These are phyloP conservation scores for Plagodis dolabraria DNA, from an alignment of 2,888 invertebrate species.

Conservation along the genomic window DNA sequence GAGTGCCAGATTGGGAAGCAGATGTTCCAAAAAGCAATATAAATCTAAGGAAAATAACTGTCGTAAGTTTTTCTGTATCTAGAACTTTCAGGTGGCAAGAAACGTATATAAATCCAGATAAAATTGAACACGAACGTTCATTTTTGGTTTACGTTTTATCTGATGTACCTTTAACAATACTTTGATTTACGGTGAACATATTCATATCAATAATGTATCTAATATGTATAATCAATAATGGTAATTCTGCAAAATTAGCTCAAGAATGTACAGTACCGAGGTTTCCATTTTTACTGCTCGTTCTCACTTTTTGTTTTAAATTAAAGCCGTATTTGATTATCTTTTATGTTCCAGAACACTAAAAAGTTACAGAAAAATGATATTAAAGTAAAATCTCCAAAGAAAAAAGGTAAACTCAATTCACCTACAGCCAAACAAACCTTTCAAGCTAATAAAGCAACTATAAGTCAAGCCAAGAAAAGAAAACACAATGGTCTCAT, in stretches of 20 bases:
- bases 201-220: too few species aligned
- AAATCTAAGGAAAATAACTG: constrained; percentile 24
- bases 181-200: too few species aligned
- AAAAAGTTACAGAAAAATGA: constrained; percentile 18
- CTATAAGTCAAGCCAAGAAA: constrained; percentile 17
- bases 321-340: background rate
- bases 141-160: background rate
- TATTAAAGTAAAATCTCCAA: background rate
- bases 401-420: constrained; percentile 1
- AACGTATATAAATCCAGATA: too few species aligned
- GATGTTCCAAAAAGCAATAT: constrained; percentile 39
- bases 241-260: too few species aligned
- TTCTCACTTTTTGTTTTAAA: too few species aligned
- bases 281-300: too few species aligned
- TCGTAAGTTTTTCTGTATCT: constrained; percentile 26
- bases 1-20: constrained; percentile 48
- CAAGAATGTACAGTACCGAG: too few species aligned
- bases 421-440: constrained; percentile 6
- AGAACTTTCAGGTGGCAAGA: background rate
- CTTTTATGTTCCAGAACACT: constrained; percentile 7
- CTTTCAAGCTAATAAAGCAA: constrained; percentile 9
- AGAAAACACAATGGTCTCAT: constrained; percentile 19
- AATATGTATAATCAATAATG: too few species aligned
- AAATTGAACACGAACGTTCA: background rate
- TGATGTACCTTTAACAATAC: too few species aligned